Evolutionary conservation across 2,797 vertebrate species (phyloP).

Genomic region (Austrolebias charrua): DNA sequence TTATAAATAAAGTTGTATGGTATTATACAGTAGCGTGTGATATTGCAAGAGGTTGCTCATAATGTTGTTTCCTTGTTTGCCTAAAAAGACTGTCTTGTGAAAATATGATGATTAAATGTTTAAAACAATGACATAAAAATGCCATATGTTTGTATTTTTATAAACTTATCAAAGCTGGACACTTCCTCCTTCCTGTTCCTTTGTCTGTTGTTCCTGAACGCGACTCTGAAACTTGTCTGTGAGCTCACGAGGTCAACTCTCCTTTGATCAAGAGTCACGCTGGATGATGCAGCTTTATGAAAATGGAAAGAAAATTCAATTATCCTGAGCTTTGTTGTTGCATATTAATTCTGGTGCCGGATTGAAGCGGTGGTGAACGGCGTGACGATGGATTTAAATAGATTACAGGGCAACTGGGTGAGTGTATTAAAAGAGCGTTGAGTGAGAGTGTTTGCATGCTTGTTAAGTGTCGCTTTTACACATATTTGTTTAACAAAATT

Average conservation of each 20-base stretch:
- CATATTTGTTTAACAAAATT: constrained; percentile 26
- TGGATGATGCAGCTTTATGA: constrained; percentile 50
- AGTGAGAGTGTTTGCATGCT: constrained; percentile 20
- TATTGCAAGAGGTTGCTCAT: no score
- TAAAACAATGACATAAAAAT: no score
- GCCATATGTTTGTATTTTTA: constrained; percentile 10
- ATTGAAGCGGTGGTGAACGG: constrained; percentile 33
- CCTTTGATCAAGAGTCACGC: constrained; percentile 59
- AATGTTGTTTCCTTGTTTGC: no score
- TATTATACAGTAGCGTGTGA: no score
- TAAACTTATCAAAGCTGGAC: constrained; percentile 22
- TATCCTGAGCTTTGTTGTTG: constrained; percentile 57
- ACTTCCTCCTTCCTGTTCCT: not conserved
- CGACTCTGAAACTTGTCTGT: constrained; percentile 58
- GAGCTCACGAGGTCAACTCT: constrained; percentile 41
- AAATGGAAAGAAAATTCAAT: constrained; percentile 69
- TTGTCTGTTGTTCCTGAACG: constrained; percentile 11
- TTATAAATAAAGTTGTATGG: no score
- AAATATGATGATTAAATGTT: no score
- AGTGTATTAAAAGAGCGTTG: constrained; percentile 19
- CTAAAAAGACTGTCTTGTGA: no score
- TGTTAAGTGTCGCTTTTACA: constrained; percentile 19
- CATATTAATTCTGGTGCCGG: constrained; percentile 68
- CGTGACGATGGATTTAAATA: constrained; percentile 47
- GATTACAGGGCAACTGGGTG: constrained; percentile 23